Evolutionary conservation across 2,888 invertebrate species (phyloP).

Genomic region (Ommatoiulus sabulosus): DNA sequence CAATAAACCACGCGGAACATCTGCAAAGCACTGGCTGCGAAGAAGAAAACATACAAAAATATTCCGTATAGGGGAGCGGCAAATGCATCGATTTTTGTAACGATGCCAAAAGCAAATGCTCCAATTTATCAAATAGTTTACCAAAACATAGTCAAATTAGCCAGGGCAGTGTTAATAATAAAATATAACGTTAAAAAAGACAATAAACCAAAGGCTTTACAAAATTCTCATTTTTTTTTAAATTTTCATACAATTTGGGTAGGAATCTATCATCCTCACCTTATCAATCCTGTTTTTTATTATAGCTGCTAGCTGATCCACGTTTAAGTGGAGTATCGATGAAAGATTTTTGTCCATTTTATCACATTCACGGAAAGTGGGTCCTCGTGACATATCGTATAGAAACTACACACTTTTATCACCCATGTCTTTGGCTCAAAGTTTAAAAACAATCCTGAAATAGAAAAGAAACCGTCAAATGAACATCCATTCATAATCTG

Average conservation of each 20-base stretch:
- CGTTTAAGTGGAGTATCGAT: slow-evolving; percentile 59
- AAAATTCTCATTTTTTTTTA: slow-evolving; percentile 10
- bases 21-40: background rate
- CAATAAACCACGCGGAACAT: slow-evolving; percentile 26
- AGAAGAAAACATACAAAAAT: slow-evolving; percentile 36
- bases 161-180: slow-evolving; percentile 32
- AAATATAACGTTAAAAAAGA: slow-evolving; percentile 42
- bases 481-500: background rate
- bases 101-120: slow-evolving; percentile 41
- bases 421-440: background rate
- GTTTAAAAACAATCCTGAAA: background rate
- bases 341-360: slow-evolving; percentile 49
- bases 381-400: background rate
- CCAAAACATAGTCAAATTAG: slow-evolving; percentile 13
- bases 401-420: background rate
- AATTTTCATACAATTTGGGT: background rate
- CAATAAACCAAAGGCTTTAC: slow-evolving; percentile 45
- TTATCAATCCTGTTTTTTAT: slow-evolving; percentile 62
- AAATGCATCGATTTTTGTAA: slow-evolving; percentile 5
- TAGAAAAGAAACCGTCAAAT: background rate
- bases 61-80: background rate
- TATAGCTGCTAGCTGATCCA: slow-evolving; percentile 62
- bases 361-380: background rate
- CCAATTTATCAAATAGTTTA: slow-evolving; percentile 28
- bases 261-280: slow-evolving; percentile 57